phyloP scores from a whole-genome alignment of 1,140 invertebrate genomes.

The Pygmarrhopalites habei region DNA sequence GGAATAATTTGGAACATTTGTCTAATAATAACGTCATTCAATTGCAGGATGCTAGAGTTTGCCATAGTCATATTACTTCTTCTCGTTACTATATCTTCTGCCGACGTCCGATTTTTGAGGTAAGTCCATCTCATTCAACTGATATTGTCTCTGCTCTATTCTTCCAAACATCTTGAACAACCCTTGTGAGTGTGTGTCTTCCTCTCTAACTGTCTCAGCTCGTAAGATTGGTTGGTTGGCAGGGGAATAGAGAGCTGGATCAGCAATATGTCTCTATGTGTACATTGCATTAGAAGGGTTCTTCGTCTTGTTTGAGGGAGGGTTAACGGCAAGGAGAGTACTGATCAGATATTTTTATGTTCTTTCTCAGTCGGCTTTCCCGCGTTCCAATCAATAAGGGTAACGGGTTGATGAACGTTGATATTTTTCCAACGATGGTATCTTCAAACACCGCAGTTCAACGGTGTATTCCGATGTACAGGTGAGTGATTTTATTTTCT shows the following conservation, averaged over 20 bases:
- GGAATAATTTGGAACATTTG: too few relatives aligned
- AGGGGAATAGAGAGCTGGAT: background rate
- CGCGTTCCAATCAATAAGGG: constrained; percentile 37
- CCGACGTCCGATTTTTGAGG: constrained; percentile 38
- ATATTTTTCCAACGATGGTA: constrained; percentile 40
- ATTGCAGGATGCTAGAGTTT: constrained; percentile 39
- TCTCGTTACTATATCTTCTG: constrained; percentile 39
- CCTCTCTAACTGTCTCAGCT: background rate
- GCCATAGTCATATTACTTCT: constrained; percentile 41
- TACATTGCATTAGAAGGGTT: background rate
- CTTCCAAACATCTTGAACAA: background rate
- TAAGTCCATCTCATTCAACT: constrained; percentile 17
- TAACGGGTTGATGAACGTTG: constrained; percentile 38
- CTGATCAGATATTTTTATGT: background rate
- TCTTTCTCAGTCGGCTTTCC: background rate
- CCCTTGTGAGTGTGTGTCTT: background rate
- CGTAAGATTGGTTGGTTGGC: background rate
- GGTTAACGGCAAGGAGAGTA: too few relatives aligned
- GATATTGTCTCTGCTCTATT: background rate
- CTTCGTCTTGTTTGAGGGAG: too few relatives aligned
- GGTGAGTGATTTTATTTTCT: constrained; percentile 26
- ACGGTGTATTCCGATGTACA: constrained; percentile 39
- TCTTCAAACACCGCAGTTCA: constrained; percentile 39
- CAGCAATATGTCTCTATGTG: background rate
- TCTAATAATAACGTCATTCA: too few relatives aligned